A percentile compares a stretch with the other conserved stretches of the same genome.
Conservation (phyloP, 2,113 vertebrate genomes). For the Heptranchias perlo region DNA sequence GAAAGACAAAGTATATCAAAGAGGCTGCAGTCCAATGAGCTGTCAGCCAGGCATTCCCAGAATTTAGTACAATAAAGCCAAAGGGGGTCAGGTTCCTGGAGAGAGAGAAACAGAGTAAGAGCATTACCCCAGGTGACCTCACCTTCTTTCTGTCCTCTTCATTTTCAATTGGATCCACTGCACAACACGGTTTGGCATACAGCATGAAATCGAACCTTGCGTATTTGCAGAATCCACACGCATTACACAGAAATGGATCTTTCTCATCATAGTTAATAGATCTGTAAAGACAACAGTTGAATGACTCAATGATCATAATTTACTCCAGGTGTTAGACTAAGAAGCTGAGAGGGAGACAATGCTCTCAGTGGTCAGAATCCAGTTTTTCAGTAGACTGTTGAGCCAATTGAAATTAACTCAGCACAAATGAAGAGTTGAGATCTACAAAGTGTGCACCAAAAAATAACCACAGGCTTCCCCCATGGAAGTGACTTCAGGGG, state of each 20-base stretch:
- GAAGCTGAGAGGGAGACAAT: neutral
- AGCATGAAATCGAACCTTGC: constrained; percentile 99
- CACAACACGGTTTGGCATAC: constrained; percentile 92
- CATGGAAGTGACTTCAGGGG: neutral
- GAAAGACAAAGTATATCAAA: neutral
- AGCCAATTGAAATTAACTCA: neutral
- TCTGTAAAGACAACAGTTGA: constrained; percentile 51
- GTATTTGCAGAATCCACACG: constrained; percentile 97
- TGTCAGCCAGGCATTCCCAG: neutral
- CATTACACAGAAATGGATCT: constrained; percentile 96
- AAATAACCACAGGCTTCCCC: neutral
- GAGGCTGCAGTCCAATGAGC: neutral
- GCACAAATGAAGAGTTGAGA: neutral
- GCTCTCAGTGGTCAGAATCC: neutral
- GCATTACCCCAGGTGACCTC: neutral
- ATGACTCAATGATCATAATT: neutral
- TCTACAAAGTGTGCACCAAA: neutral
- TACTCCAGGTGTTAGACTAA: neutral
- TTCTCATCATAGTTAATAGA: constrained; percentile 98
- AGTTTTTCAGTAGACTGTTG: neutral
- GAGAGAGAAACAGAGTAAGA: neutral
- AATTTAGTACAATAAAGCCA: neutral
- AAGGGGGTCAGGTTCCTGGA: neutral
- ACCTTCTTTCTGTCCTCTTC: constrained; percentile 98
- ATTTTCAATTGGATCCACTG: constrained; percentile 96